phyloP scores from a whole-genome alignment of 2,797 vertebrate genomes.

The Parotocinclus haroldoi region DNA sequence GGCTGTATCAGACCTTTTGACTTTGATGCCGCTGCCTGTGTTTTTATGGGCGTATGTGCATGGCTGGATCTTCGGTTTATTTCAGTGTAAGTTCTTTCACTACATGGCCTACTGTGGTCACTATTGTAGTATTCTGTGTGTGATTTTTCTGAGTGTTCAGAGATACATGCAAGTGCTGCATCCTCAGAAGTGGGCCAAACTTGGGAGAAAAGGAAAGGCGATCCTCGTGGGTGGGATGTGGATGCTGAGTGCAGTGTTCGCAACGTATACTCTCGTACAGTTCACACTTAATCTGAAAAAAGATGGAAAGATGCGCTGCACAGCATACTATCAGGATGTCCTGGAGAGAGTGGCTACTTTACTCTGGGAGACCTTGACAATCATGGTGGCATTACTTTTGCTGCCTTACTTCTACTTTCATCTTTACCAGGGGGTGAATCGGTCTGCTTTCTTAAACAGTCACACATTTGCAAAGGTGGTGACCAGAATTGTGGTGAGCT shows the following conservation, averaged over 20 bases:
- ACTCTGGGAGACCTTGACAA: slow-evolving; percentile 38
- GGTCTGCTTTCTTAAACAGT: slow-evolving; percentile 22
- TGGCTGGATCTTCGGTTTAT: slow-evolving; percentile 48
- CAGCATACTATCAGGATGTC: slow-evolving; percentile 1
- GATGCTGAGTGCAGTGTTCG: slow-evolving; percentile 33
- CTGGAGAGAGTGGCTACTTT: slow-evolving; percentile 3
- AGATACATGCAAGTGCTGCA: slow-evolving; percentile 54
- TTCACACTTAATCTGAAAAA: neutral
- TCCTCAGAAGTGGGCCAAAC: slow-evolving; percentile 36
- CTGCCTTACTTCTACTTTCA: slow-evolving; percentile 43
- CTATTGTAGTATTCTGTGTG: slow-evolving; percentile 46
- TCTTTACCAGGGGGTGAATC: slow-evolving; percentile 44
- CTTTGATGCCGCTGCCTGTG: slow-evolving; percentile 47
- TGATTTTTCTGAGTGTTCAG: slow-evolving; percentile 56
- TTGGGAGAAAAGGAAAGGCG: slow-evolving; percentile 24
- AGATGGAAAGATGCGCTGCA: neutral
- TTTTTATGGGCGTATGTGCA: slow-evolving; percentile 52
- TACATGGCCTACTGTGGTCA: slow-evolving; percentile 46
- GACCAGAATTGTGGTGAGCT: slow-evolving; percentile 41
- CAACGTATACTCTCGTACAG: slow-evolving; percentile 20
- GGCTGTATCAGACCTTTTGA: slow-evolving; percentile 57
- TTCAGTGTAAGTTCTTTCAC: slow-evolving; percentile 47
- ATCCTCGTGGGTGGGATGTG: slow-evolving; percentile 42
- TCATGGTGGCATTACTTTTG: slow-evolving; percentile 33
- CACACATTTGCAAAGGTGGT: slow-evolving; percentile 41